These are phyloP conservation scores for Machaerirhynchus nigripectus DNA, from an alignment of 2,113 vertebrate genomes.

Conservation along the genomic window DNA sequence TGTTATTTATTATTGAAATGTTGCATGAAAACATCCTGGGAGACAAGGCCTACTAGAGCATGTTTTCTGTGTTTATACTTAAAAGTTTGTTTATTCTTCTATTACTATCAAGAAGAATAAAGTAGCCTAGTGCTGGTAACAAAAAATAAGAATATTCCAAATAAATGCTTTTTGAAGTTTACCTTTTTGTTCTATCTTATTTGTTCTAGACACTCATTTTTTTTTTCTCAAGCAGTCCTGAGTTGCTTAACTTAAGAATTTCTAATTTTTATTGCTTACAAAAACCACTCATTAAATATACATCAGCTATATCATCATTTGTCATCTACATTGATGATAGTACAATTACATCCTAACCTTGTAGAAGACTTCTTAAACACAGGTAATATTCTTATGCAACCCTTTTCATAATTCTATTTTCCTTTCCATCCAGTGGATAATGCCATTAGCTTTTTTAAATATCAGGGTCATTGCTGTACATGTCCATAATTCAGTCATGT, in stretches of 20 bases:
- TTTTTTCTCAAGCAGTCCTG: background rate
- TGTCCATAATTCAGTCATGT: background rate
- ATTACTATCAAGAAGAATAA: background rate
- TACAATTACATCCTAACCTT: constrained; percentile 1
- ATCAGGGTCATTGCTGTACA: background rate
- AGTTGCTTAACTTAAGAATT: background rate
- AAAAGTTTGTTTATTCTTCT: background rate
- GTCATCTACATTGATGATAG: background rate
- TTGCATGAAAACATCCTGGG: background rate
- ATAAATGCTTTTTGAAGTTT: background rate
- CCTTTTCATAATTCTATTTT: background rate
- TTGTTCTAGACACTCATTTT: background rate
- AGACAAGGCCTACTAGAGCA: background rate
- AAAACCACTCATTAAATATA: background rate
- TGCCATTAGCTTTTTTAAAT: constrained; percentile 9
- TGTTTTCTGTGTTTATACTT: background rate
- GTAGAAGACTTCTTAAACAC: background rate
- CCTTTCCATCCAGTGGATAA: background rate
- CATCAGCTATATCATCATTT: background rate
- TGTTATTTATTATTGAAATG: background rate
- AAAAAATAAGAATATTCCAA: background rate
- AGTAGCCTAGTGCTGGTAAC: background rate
- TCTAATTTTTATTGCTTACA: background rate
- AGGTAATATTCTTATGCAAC: background rate
- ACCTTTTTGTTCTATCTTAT: background rate